Base-by-base conservation (phyloP, 2,888 invertebrate genomes). In the Amiota communis region DNA sequence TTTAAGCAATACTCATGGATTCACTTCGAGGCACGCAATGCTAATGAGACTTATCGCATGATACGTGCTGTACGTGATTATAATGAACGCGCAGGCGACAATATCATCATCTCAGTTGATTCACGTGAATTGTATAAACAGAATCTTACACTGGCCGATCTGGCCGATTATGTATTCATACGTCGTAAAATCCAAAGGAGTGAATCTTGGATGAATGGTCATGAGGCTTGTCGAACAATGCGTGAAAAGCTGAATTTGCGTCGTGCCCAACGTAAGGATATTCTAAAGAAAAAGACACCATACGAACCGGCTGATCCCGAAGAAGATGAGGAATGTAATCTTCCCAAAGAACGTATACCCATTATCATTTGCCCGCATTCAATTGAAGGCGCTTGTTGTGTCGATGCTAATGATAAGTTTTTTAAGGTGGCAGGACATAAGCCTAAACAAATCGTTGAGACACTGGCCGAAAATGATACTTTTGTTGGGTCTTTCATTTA, bases 381-480 rank as follows among this genome's bases (percentile, higher is more conserved):
- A 13, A 20, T 67, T 9, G 78, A 81, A 20, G 83, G 83, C 1
- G 75, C 86, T 64, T 81, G 83, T 51, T 85, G 83, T 46, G 65
- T 83, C 0, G 91, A 63, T 82, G 57, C 87, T 1, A 82, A 89
- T 59, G 89, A 88, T 8, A 83, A 83, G 4, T 77, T 87, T 84
- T 72, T 88, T 87, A 73, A 89, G 84, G 90, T 91, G 51, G 89
- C 91, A 36, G 91, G 92, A 1, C 91, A 90, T 77, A 89, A 91
- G 8, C 92, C 92, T 0, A 76, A 82, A 0, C 85, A 88, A 74
- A 88, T 93, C 1, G 88, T 92, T 0, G 94, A 94, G 81, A 93
- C 93, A 0, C 88, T 94, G 8, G 94, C 93, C 1, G 94, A 94
- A 47, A 94, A 94, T 1, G 94, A 94, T 81, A 93, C 93, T 0